phyloP scores from a whole-genome alignment of 2,797 vertebrate genomes.

The Poecile montanus region DNA sequence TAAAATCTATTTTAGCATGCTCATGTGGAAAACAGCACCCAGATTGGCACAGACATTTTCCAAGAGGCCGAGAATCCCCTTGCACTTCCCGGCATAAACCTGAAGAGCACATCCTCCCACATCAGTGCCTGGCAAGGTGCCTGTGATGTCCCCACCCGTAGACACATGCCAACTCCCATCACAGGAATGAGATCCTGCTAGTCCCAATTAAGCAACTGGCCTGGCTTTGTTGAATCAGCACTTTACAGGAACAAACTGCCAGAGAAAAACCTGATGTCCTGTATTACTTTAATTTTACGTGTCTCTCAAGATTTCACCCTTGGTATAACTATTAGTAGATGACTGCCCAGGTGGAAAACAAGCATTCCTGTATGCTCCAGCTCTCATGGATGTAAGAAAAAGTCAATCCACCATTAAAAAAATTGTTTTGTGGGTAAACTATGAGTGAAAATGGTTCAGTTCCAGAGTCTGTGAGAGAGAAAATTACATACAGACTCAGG shows the following conservation, averaged over 20 bases:
- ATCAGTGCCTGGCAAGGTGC: fast-evolving
- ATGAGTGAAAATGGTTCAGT: neutral
- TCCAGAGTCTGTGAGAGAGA: neutral
- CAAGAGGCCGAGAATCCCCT: neutral
- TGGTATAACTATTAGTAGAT: neutral
- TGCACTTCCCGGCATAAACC: neutral
- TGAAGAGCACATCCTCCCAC: neutral
- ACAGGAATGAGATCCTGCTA: neutral
- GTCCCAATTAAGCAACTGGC: neutral
- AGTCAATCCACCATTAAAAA: neutral
- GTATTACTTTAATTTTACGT: neutral
- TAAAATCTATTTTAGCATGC: neutral
- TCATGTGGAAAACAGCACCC: neutral
- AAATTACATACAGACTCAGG: neutral
- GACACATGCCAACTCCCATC: neutral
- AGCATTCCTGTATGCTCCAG: neutral
- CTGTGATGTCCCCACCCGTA: fast-evolving
- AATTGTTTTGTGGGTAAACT: neutral
- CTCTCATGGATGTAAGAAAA: neutral
- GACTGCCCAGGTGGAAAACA: neutral
- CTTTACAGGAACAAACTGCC: neutral
- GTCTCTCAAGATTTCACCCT: neutral
- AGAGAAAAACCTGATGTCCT: neutral
- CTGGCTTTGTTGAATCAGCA: neutral
- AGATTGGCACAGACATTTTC: neutral